Conservation (phyloP, 37 sponge, comb jelly and placozoan species). For the Aplysina aerophoba region DNA sequence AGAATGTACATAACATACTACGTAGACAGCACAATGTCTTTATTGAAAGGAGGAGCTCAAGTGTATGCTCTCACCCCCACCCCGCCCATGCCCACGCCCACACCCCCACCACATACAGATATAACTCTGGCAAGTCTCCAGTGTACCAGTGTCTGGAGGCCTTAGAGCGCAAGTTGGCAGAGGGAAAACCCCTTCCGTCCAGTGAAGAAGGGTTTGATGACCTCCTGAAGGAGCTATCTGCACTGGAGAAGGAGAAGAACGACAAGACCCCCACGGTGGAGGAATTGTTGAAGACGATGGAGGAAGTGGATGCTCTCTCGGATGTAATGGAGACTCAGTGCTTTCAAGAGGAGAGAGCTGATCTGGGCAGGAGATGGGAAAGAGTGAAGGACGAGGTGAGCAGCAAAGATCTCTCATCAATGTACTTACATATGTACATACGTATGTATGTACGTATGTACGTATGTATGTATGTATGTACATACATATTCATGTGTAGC, state of each 20-base stretch:
- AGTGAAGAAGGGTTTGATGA: conserved; percentile 1
- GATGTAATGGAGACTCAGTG: conserved; percentile 42
- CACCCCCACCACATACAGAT: background rate
- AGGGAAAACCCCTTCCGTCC: conserved; percentile 11
- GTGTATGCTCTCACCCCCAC: too few relatives aligned
- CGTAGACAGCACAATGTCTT: too few relatives aligned
- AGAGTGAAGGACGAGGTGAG: conserved; percentile 50
- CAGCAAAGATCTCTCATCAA: background rate
- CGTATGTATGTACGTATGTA: conserved; percentile 6
- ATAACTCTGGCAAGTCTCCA: background rate
- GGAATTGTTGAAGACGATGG: conserved; percentile 30
- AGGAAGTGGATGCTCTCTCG: conserved; percentile 19
- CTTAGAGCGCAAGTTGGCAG: conserved; percentile 10
- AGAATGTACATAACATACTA: too few relatives aligned
- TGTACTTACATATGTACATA: background rate
- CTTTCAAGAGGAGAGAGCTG: conserved; percentile 23
- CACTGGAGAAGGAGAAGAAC: conserved; percentile 18
- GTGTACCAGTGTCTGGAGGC: conserved; percentile 13
- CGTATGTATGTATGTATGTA: conserved; percentile 17
- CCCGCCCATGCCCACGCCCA: too few relatives aligned
- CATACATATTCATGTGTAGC: background rate
- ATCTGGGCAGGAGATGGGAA: conserved; percentile 46
- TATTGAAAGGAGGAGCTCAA: too few relatives aligned
- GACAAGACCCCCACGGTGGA: conserved; percentile 32
- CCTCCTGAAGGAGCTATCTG: conserved; percentile 30